Evolutionary conservation across 2,113 vertebrate genomes (phyloP), one percentile per base, ranked within the genome.

Genomic region (Vulpes lagopus): DNA sequence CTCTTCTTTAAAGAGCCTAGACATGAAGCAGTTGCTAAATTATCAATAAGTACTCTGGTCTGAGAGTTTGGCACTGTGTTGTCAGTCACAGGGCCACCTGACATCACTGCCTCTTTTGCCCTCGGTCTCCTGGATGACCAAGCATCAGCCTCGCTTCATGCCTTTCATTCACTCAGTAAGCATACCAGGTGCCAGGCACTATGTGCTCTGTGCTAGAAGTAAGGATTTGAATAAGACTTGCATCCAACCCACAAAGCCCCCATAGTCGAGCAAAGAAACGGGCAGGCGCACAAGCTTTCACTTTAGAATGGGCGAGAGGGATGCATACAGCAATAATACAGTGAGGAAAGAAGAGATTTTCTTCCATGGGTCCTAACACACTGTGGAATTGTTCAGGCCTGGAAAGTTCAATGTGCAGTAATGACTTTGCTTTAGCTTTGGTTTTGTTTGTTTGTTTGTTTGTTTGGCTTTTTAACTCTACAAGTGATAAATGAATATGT

Each of bases 281-380:
- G 79, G 15, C 55, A 73, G 20, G 9, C 12, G 27, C 35, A 11
- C 30, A 30, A 25, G 49, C 32, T 25, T 43, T 30, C 8, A 3
- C 23, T 23, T 57, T 2, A 5, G 0, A 49, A 6, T 8, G 25
- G 51, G 73, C 10, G 11, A 62, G 6, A 38, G 35, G 38, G 20
- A 11, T 2, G 0, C 15, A 22, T 17, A 15, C 30, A 23, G 32
- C 1, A 3, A 1, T 11, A 32, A 10, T 25, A 11, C 4, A 15
- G 10, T 0, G 0, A 22, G 20, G 30, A 30, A 30, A 62, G 1
- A 35, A n/a, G 19, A n/a, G 11, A 5, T 16, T 84, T n/a, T 12
- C 53, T 16, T 71, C 49, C 22, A 8, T 12, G 17, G 32, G 30
- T 38, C 8, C 60, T 43, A 38, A 65, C 2, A 1, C 8, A 19